Conservation (phyloP, 2,113 vertebrate genomes). For the Vanacampus margaritifer region DNA sequence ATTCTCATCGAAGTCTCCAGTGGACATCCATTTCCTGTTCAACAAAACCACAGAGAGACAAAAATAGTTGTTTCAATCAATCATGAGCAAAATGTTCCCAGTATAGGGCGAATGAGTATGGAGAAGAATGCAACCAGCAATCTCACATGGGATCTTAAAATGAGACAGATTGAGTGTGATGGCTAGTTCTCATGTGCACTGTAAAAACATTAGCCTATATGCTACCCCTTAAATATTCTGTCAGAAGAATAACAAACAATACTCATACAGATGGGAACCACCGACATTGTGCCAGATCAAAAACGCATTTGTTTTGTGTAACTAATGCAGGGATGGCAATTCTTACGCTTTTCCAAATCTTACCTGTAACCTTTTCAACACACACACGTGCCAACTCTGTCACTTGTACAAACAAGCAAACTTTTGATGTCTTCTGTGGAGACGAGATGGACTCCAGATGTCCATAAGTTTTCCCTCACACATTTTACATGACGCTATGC, state of each 20-base stretch:
- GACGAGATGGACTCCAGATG: constrained; percentile 64
- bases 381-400: constrained; percentile 14
- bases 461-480: constrained; percentile 39
- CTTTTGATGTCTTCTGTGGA: constrained; percentile 51
- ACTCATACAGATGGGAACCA: not conserved
- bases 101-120: constrained; percentile 27
- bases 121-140: constrained; percentile 27
- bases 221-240: constrained; percentile 12
- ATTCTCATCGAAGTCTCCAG: constrained; percentile 48
- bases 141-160: constrained; percentile 46
- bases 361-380: constrained; percentile 36
- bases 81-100: constrained; percentile 35
- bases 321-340: not conserved
- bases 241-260: constrained; percentile 4
- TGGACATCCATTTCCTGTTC: constrained; percentile 54
- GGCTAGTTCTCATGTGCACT: constrained; percentile 23
- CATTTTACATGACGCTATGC: constrained; percentile 24
- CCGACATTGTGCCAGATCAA: not conserved
- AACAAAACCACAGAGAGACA: constrained; percentile 37
- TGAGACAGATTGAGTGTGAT: constrained; percentile 36
- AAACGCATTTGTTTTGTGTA: not conserved
- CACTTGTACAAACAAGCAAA: constrained; percentile 34
- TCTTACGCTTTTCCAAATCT: not conserved
- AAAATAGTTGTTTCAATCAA: constrained; percentile 57
- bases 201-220: constrained; percentile 16